A percentile compares a stretch with the other conserved stretches of the same genome.
phyloP scores from a whole-genome alignment of 2,888 invertebrate species.

The Temnothorax rugatulus region DNA sequence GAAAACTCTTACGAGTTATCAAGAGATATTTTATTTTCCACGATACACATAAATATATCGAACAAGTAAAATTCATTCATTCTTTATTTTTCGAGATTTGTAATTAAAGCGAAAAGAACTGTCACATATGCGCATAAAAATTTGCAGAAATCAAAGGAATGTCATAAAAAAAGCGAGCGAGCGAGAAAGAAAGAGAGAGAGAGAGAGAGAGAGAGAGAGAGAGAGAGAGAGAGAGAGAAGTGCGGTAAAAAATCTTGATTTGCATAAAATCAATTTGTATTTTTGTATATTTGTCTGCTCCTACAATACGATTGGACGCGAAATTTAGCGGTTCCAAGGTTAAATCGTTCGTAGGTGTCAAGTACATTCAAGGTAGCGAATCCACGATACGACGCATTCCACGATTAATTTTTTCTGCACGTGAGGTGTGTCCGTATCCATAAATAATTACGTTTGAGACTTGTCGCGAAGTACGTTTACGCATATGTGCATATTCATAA shows the following conservation, averaged over 20 bases:
- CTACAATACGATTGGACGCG: not conserved
- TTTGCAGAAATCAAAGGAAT: not conserved
- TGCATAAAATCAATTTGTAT: not conserved
- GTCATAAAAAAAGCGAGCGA: not conserved
- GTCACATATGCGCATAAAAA: not conserved
- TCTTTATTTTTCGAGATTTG: not conserved
- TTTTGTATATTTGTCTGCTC: too few relatives aligned
- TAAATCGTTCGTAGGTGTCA: conserved; percentile 50
- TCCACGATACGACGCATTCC: conserved; percentile 63
- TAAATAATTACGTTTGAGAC: conserved; percentile 68
- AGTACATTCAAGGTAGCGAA: conserved; percentile 73
- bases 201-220: too few relatives aligned
- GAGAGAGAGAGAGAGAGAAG: not conserved
- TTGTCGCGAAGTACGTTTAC: conserved; percentile 54
- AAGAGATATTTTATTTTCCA: not conserved
- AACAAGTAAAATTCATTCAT: not conserved
- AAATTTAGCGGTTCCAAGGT: conserved; percentile 8
- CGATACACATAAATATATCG: not conserved
- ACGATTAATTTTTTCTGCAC: conserved; percentile 66
- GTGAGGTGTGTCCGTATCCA: conserved; percentile 71
- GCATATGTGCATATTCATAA: not conserved
- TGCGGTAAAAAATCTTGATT: not conserved
- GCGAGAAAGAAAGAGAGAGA: not conserved
- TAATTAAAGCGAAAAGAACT: not conserved
- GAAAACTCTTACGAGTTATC: not conserved